Percentiles rank a stretch among this genome's conserved stretches.
Evolutionary conservation across 2,113 vertebrate genomes (phyloP).

Genomic region (Saimiri boliviensis): DNA sequence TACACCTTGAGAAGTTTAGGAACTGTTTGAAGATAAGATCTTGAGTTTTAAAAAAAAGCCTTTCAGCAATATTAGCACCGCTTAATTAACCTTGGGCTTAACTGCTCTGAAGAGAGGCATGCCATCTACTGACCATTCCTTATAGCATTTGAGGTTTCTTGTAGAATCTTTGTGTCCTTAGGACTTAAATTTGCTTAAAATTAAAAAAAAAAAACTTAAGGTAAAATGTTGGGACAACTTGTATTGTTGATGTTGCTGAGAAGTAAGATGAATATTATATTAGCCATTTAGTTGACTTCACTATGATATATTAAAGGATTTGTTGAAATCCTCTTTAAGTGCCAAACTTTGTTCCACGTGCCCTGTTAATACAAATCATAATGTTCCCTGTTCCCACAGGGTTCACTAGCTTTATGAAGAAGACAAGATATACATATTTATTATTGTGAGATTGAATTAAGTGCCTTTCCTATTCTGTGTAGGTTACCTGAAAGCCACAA

Average conservation of each 20-base stretch:
- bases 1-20: conserved; percentile 36
- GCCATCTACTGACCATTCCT: conserved; percentile 18
- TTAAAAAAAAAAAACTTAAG: background rate
- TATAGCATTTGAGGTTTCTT: background rate
- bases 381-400: background rate
- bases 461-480: background rate
- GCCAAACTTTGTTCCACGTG: background rate
- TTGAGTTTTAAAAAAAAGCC: conserved; percentile 17
- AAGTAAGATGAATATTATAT: conserved; percentile 9
- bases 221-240: background rate
- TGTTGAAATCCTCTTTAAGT: background rate
- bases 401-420: background rate
- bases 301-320: conserved; percentile 22
- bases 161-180: background rate
- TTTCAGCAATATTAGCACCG: background rate
- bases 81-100: conserved; percentile 42
- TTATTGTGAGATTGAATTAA: background rate
- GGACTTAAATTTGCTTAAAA: conserved; percentile 26
- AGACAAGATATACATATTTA: background rate
- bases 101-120: conserved; percentile 34
- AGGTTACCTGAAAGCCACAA: background rate
- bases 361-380: background rate
- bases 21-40: background rate
- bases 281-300: conserved; percentile 5
- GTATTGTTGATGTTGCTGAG: background rate